Evolutionary conservation across 2,888 invertebrate species (phyloP).

Genomic region (Drosophila demipolita): DNA sequence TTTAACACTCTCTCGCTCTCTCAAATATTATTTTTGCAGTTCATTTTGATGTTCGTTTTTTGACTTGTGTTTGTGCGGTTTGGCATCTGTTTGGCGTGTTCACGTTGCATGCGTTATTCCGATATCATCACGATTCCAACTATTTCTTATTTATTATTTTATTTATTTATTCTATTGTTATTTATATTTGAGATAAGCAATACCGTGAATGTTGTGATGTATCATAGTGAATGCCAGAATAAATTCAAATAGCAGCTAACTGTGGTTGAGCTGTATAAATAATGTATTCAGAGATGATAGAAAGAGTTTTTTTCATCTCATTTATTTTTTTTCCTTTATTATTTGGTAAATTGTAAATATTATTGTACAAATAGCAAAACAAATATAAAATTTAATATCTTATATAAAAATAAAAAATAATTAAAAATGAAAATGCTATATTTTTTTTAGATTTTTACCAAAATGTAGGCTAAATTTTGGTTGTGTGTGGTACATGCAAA

Average conservation of each 20-base stretch:
- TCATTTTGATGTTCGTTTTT: conserved; percentile 11
- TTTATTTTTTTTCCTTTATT: not conserved
- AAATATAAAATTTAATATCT: not conserved
- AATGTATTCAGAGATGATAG: conserved; percentile 88
- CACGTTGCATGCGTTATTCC: conserved; percentile 4
- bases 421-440: too few relatives aligned
- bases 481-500: conserved; percentile 63
- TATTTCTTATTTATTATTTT: not conserved
- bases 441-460: too few relatives aligned
- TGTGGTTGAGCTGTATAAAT: conserved; percentile 92
- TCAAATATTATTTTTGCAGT: conserved; percentile 9
- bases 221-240: conserved; percentile 84
- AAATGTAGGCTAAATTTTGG: conserved; percentile 51
- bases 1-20: not conserved
- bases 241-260: conserved; percentile 86
- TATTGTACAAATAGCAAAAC: not conserved
- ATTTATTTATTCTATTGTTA: too few relatives aligned
- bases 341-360: not conserved
- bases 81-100: not conserved
- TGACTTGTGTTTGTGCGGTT: conserved; percentile 15
- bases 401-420: not conserved
- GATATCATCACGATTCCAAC: conserved; percentile 44
- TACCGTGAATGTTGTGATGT: conserved; percentile 58
- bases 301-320: conserved; percentile 78
- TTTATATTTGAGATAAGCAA: conserved; percentile 9